A percentile compares a stretch with the other conserved stretches of the same genome.
Conservation (phyloP, 2,797 vertebrate species). For the Platalea minor region DNA sequence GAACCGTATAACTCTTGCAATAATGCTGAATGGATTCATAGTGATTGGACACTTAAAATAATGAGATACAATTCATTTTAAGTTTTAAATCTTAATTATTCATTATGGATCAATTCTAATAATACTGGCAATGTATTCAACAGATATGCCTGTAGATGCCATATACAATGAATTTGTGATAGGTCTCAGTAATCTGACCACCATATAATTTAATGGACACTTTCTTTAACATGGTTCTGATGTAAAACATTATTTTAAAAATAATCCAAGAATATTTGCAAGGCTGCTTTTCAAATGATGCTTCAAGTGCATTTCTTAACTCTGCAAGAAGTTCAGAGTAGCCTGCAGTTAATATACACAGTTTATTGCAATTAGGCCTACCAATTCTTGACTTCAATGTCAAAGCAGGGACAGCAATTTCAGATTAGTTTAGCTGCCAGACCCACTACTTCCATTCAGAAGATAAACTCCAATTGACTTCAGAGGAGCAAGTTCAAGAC, state of each 20-base stretch:
- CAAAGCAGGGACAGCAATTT: background rate
- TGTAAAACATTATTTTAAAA: background rate
- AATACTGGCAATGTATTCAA: background rate
- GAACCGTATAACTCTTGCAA: background rate
- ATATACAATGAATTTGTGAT: background rate
- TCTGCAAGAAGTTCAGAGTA: background rate
- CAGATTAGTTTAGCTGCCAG: background rate
- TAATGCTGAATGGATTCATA: conserved; percentile 2
- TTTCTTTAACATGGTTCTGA: background rate
- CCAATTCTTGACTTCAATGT: background rate
- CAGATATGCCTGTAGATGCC: background rate
- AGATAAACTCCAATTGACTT: background rate
- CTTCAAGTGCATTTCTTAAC: background rate
- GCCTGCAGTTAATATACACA: background rate
- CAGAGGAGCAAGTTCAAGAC: background rate
- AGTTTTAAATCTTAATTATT: background rate
- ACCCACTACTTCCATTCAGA: background rate
- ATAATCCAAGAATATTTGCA: background rate
- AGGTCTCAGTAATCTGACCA: background rate
- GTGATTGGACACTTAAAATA: background rate
- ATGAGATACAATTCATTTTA: background rate
- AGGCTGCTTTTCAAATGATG: background rate
- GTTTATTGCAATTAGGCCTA: background rate
- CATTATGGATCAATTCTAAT: background rate
- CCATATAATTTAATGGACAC: background rate